Evolutionary conservation across 1,140 invertebrate genomes (phyloP), one percentile per base, ranked within the genome.

Genomic region (Sarcophaga bullata): DNA sequence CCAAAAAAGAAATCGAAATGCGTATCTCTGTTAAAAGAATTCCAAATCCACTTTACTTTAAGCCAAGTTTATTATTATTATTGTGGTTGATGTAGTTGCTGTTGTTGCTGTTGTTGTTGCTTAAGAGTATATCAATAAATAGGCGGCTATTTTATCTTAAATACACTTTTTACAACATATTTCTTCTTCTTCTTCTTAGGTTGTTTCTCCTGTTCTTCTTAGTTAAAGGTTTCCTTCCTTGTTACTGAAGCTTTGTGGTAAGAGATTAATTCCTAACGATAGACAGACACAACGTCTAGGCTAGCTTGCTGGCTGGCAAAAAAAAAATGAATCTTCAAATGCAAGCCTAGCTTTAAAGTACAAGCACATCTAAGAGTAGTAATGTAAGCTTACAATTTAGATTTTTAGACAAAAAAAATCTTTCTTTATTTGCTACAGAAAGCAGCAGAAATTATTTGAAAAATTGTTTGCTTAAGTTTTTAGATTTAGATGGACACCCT

Each of bases 91-190:
- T 17, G 19, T 76, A 47, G 73, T 76, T 76, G 46, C 17, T 49
- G 73, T 46, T 46, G 15, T 50, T 75, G 4, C n/a, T 49, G 11
- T 76, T 78, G 47, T 78, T 78, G 11, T 73, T 17, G 68, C n/a
- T 47, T 73, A 15, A 73, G 13, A 48, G 13, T 68, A 78, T 78
- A 78, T 78, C 75, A 78, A 78, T 78, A 78, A 78, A 50, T 52
- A 25, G 75, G 75, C 75, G 75, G 75, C 75, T 78, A 78, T 78
- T 78, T 78, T 78, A 78, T 78, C 75, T 78, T 78, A 78, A 78
- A 78, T 78, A 25, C 15, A 78, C 48, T 78, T 78, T 78, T 47
- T 50, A 19, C 48, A 68, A 68, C 62, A 68, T 25, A 78, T 78
- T 78, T 76, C 49, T 78, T 78, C 75, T 78, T 11, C 25, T 17